A percentile compares a stretch with the other conserved stretches of the same genome.
These are phyloP conservation scores for Nymphalis io DNA, from an alignment of 1,140 invertebrate genomes.

Conservation along the genomic window DNA sequence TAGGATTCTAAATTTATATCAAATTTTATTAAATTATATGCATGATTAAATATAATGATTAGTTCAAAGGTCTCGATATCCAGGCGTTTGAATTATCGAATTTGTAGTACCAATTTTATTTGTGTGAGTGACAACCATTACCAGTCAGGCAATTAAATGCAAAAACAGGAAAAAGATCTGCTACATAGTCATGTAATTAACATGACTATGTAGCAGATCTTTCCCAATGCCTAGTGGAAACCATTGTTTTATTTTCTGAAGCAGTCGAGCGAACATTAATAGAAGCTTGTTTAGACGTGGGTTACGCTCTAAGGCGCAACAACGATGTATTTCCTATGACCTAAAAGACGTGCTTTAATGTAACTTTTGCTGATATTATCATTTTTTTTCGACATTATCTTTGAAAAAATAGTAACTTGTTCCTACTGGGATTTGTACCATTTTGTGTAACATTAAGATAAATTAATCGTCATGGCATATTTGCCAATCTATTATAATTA, in stretches of 20 bases:
- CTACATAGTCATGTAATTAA: too few relatives aligned
- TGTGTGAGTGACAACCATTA: background rate
- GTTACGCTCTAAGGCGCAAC: constrained; percentile 23
- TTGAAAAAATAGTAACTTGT: too few relatives aligned
- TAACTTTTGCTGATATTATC: background rate
- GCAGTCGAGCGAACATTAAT: constrained; percentile 18
- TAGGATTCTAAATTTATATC: too few relatives aligned
- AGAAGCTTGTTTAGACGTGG: constrained; percentile 24
- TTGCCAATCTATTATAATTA: too few relatives aligned
- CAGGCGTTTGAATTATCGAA: background rate
- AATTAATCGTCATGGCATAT: too few relatives aligned
- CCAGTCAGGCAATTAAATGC: constrained; percentile 8
- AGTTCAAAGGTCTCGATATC: background rate
- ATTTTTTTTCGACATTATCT: background rate
- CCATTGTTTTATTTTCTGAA: constrained; percentile 23
- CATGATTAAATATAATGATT: too few relatives aligned
- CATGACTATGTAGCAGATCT: constrained; percentile 4
- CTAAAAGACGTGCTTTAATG: constrained; percentile 1
- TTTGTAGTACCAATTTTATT: background rate
- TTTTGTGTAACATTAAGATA: too few relatives aligned
- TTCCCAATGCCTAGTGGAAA: background rate
- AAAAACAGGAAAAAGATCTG: background rate
- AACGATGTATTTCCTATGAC: constrained; percentile 21
- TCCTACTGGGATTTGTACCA: too few relatives aligned
- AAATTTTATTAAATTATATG: too few relatives aligned